Evolutionary conservation across 2,113 vertebrate genomes (phyloP).

Genomic region (Salvelinus sp.): DNA sequence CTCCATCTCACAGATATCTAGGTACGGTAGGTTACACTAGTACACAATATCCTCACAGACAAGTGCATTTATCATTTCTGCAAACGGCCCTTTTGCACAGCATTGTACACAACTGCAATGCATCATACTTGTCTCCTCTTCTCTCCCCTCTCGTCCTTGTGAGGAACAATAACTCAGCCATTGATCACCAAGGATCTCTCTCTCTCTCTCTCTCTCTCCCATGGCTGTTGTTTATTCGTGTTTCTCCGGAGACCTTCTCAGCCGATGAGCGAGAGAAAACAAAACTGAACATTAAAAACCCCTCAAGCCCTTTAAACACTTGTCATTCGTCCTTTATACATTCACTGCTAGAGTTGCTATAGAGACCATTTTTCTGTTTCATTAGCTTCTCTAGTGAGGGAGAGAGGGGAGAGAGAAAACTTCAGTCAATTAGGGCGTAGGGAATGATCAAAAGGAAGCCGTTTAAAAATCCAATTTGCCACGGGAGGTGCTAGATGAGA

Average conservation of each 20-base stretch:
- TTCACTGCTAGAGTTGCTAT: conserved; percentile 65
- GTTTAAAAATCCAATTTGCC: conserved; percentile 69
- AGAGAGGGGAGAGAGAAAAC: conserved; percentile 21
- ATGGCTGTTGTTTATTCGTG: conserved; percentile 58
- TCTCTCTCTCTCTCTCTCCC: conserved; percentile 43
- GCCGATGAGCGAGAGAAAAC: conserved; percentile 45
- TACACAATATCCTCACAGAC: neutral
- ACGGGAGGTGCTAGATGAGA: conserved; percentile 42
- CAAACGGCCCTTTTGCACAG: conserved; percentile 20
- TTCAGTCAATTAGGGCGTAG: conserved; percentile 50
- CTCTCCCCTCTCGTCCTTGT: conserved; percentile 58
- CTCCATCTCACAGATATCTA: too few relatives aligned
- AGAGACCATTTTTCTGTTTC: conserved; percentile 57
- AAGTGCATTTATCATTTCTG: neutral
- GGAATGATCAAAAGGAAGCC: conserved; percentile 56
- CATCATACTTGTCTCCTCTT: conserved; percentile 37
- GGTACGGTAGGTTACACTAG: neutral
- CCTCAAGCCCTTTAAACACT: conserved; percentile 67
- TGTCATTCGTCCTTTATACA: conserved; percentile 68
- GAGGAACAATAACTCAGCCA: conserved; percentile 58
- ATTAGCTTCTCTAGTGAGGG: conserved; percentile 49
- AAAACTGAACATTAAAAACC: conserved; percentile 63
- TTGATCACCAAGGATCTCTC: conserved; percentile 70
- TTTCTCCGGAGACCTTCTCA: conserved; percentile 59
- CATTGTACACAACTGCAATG: conserved; percentile 20